Base-by-base conservation (phyloP, 2,797 vertebrate genomes). In the Sebastes umbrosus region DNA sequence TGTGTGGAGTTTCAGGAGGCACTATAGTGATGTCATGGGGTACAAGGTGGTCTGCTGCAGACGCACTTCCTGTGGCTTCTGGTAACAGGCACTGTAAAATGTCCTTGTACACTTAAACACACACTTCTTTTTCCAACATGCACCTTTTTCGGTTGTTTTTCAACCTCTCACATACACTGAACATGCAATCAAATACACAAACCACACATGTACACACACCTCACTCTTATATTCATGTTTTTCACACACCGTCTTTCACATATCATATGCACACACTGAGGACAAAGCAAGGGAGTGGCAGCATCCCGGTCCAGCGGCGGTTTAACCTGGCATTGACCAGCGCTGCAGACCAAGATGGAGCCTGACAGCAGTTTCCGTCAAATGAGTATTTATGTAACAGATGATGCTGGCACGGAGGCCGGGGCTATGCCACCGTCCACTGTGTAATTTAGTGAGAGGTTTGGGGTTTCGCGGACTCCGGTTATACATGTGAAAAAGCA, bases 361-460 rank as follows among this genome's bases (percentile, higher is more conserved):
- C 52, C 85, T 87, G 83, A 94, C 92, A 85, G 84, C 80, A 81
- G 84, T 86, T 91, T 88, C 87, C 73, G 78, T 89, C 83, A 84
- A 77, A 84, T 43, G 77, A 79, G 87, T 93, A 92, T 94, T 92
- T 90, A 90, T 90, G 85, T 87, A 91, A 79, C 64, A 82, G 68
- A 85, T 84, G 79, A 90, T 86, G 81, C 68, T 69, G 65, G 27
- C 75, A 67, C 24, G 34, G 73, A 87, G 84, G 75, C 84, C 84
- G 75, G 58, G 52, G 60, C 81, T 84, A 43, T 81, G 75, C 83
- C 87, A 79, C 80, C 60, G 52, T 85, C 65, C 72, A 58, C 81
- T 82, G 25, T 90, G 83, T 93, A 77, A 88, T 93, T 90, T 90
- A 92, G 59, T 39, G 29, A 79, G 80, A 77, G 59, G 73, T 73